Percentiles rank a stretch among this genome's conserved stretches.
phyloP scores from a whole-genome alignment of 2,113 vertebrate genomes.

The Argyrosomus japonicus region DNA sequence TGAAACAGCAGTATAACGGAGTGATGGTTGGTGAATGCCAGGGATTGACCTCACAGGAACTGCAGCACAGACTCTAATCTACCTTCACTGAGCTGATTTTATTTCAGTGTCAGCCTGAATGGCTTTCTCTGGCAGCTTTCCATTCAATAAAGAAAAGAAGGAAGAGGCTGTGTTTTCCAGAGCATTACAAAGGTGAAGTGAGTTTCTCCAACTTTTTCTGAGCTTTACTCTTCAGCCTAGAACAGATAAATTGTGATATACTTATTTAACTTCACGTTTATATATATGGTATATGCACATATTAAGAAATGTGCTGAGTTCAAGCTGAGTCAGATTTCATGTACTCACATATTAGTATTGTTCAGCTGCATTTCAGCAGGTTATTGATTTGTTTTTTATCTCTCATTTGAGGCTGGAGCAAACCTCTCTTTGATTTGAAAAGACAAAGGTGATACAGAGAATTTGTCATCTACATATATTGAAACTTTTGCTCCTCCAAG shows the following conservation, averaged over 20 bases:
- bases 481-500: conserved; percentile 35
- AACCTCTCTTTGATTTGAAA: conserved; percentile 26
- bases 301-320: conserved; percentile 20
- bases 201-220: conserved; percentile 3
- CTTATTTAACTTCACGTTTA: neutral
- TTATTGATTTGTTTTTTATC: conserved; percentile 31
- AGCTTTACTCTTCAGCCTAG: neutral
- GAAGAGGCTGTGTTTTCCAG: conserved; percentile 11
- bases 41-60: conserved; percentile 61
- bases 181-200: conserved; percentile 20
- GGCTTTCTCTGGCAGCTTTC: conserved; percentile 42
- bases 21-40: conserved; percentile 51
- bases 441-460: conserved; percentile 13
- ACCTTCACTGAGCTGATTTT: conserved; percentile 47
- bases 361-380: neutral
- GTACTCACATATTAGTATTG: neutral
- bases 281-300: conserved; percentile 3
- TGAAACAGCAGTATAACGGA: conserved; percentile 47
- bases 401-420: conserved; percentile 21
- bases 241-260: neutral
- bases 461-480: conserved; percentile 17
- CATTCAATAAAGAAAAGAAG: conserved; percentile 25
- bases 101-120: conserved; percentile 47
- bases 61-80: conserved; percentile 57
- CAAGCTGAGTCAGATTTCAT: conserved; percentile 11